phyloP scores from a whole-genome alignment of 2,888 invertebrate genomes.

The Suillia variegata region DNA sequence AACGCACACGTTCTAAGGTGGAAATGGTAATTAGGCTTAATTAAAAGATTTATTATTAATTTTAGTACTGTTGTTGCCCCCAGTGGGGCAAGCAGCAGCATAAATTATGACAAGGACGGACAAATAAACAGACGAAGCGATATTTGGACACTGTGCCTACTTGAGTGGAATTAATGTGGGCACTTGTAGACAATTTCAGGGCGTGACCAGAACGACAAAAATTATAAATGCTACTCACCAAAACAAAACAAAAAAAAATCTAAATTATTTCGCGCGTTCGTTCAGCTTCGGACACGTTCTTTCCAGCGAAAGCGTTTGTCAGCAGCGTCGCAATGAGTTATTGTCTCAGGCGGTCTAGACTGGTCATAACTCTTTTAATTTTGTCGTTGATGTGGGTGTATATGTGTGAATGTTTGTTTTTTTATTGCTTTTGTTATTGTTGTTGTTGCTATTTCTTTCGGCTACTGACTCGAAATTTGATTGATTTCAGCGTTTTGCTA shows the following conservation, averaged over 20 bases:
- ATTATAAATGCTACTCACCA: no score
- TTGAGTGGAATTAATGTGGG: conserved; percentile 1
- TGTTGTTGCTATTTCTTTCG: no score
- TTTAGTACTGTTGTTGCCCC: conserved; percentile 5
- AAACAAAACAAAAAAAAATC: neutral
- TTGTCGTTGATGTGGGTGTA: neutral
- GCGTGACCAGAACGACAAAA: conserved; percentile 5
- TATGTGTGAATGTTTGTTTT: neutral
- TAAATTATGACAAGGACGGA: neutral
- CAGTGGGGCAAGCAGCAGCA: neutral
- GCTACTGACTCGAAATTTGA: neutral
- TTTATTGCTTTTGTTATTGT: neutral
- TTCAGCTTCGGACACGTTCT: conserved; percentile 2
- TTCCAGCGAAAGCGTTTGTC: conserved; percentile 1
- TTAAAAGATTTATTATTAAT: conserved; percentile 28
- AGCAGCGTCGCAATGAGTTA: neutral
- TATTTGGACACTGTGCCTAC: neutral
- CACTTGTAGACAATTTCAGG: neutral
- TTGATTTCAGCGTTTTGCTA: neutral
- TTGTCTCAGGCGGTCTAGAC: conserved; percentile 1
- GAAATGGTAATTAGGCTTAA: conserved; percentile 25
- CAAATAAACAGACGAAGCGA: neutral
- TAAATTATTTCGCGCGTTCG: neutral
- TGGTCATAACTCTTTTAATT: neutral
- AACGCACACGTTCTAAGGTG: conserved; percentile 43